These are phyloP conservation scores for Coelopa frigida DNA, from an alignment of 1,140 invertebrate species.

Conservation along the genomic window DNA sequence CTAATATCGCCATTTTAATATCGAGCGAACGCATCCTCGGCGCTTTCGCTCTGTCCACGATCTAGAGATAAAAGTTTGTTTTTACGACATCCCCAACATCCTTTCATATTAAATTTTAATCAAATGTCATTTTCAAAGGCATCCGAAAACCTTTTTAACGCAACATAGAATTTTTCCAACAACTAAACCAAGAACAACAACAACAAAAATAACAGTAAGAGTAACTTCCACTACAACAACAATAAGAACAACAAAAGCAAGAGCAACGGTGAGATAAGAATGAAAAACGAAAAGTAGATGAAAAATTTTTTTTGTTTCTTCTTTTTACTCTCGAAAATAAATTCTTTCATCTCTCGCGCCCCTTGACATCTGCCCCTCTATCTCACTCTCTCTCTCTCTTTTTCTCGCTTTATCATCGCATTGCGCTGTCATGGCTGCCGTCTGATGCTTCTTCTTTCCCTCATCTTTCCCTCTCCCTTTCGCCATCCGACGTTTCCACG, in stretches of 20 bases:
- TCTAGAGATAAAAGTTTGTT: no score
- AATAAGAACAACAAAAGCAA: not conserved
- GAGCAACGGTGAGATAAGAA: not conserved
- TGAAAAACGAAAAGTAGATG: no score
- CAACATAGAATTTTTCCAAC: no score
- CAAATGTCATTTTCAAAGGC: constrained; percentile 3
- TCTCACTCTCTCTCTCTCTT: not conserved
- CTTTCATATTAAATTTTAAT: constrained; percentile 6
- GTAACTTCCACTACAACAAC: no score
- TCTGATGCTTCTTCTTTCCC: not conserved
- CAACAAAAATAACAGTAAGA: no score
- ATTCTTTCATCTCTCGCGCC: not conserved
- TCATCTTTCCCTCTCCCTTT: not conserved
- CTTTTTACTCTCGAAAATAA: not conserved
- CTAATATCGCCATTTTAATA: no score
- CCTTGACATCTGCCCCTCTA: no score
- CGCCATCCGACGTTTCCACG: constrained; percentile 8
- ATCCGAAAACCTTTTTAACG: no score
- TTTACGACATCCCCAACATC: no score
- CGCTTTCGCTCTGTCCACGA: no score
- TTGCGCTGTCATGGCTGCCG: not conserved
- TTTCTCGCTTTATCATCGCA: constrained; percentile 3
- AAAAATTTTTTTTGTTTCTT: not conserved
- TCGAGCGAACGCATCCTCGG: no score
- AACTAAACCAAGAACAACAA: no score